A percentile compares a stretch with the other conserved stretches of the same genome.
These are phyloP conservation scores for Spodoptera picta DNA, from an alignment of 2,888 invertebrate genomes.

Conservation along the genomic window DNA sequence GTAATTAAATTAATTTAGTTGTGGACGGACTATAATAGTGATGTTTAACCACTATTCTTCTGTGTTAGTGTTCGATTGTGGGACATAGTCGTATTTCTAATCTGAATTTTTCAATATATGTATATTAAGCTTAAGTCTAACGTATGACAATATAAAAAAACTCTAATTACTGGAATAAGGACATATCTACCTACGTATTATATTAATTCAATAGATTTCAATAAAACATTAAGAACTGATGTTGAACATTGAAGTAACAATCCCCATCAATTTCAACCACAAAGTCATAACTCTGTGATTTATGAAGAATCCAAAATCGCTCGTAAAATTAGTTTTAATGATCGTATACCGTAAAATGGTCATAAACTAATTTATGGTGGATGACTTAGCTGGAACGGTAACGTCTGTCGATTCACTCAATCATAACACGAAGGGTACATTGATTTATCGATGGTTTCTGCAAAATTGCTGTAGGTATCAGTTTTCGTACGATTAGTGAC, in stretches of 20 bases:
- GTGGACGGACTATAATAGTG: too few relatives aligned
- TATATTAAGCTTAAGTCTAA: too few relatives aligned
- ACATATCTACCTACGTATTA: too few relatives aligned
- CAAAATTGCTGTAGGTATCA: constrained; percentile 57
- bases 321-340: constrained; percentile 57
- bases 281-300: constrained; percentile 41
- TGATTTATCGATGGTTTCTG: constrained; percentile 49
- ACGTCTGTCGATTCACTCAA: constrained; percentile 39
- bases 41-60: too few relatives aligned
- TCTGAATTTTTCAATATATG: too few relatives aligned
- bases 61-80: too few relatives aligned
- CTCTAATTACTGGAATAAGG: too few relatives aligned
- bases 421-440: constrained; percentile 49
- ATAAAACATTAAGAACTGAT: constrained; percentile 5
- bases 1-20: too few relatives aligned
- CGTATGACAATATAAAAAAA: too few relatives aligned
- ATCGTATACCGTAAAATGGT: constrained; percentile 43
- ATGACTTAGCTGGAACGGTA: constrained; percentile 43
- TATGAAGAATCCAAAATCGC: constrained; percentile 53
- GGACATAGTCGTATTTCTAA: too few relatives aligned
- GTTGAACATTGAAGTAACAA: constrained; percentile 24
- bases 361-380: constrained; percentile 49
- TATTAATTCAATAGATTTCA: background rate
- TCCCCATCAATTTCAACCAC: constrained; percentile 32
- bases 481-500: constrained; percentile 48